Percentiles rank a stretch among this genome's conserved stretches.
Conservation (phyloP, 2,797 vertebrate genomes). For the Alectoris magna region DNA sequence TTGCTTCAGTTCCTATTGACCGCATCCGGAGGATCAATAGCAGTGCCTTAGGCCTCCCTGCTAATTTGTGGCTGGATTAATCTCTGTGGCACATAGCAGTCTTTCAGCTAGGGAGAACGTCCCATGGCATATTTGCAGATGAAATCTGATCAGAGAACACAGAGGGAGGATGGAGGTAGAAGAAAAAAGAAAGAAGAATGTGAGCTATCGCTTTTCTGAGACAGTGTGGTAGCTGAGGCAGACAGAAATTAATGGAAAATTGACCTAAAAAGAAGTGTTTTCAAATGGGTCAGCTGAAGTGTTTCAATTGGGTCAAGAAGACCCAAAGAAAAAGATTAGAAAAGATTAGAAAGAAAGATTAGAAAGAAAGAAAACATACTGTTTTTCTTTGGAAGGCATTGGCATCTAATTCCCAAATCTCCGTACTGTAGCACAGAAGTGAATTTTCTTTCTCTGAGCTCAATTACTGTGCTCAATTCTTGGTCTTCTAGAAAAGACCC, state of each 20-base stretch:
- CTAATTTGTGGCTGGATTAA: background rate
- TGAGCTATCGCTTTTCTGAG: background rate
- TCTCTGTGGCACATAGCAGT: background rate
- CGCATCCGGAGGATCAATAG: accelerated
- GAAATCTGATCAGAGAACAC: background rate
- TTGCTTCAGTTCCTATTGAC: constrained; percentile 32
- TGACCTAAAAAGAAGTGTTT: constrained; percentile 25
- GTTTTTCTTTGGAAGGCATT: constrained; percentile 1
- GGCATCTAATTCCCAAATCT: background rate
- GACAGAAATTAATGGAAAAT: constrained; percentile 11
- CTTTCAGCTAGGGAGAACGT: background rate
- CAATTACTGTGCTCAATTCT: background rate
- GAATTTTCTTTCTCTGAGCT: background rate
- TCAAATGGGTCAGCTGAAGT: constrained; percentile 5
- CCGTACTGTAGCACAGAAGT: background rate
- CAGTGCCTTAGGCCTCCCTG: background rate
- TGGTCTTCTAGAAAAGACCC: background rate
- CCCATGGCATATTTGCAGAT: background rate
- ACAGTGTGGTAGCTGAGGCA: background rate
- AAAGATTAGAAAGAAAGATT: background rate
- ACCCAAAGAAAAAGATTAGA: background rate
- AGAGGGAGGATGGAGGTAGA: background rate
- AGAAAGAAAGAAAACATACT: background rate
- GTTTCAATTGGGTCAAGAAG: constrained; percentile 13
- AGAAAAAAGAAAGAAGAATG: background rate